Evolutionary conservation across 2,113 vertebrate genomes (phyloP), one percentile per base, ranked within the genome.

Genomic region (Centropus bengalensis): DNA sequence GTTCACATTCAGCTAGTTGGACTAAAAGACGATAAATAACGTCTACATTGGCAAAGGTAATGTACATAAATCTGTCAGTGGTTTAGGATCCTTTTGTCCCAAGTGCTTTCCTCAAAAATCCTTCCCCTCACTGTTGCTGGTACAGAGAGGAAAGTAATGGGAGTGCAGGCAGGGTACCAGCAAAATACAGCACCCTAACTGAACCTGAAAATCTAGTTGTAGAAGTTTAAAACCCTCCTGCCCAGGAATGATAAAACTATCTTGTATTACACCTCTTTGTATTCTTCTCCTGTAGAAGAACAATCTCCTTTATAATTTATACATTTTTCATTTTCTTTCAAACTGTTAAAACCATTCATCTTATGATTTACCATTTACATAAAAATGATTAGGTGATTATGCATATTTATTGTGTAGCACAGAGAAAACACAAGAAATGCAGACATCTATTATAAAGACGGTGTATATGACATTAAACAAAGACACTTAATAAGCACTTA

Each of bases 301-400:
- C 12, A 40, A 86, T 27, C 49, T 64, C 28, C 42, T 85, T 91
- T 36, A 91, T 51, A 75, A 71, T 77, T 76, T 18, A 82, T 11
- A 10, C 28, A 26, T 23, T 64, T 91, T 76, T 58, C n/a, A 69
- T 84, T 83, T 78, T 90, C 76, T 88, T 95, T 66, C 66, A 76
- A 73, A 59, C 36, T 32, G 36, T 59, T 73, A 63, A 78, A 86
- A 19, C 17, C 13, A 81, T 80, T 89, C 36, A 82, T 51, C 59
- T 62, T 66, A 55, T 58, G 32, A 84, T 93, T 88, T 89, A 92
- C 63, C 33, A 74, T 76, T 78, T 70, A 67, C 45, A 69, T 28
- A 81, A 78, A 83, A 88, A 88, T 38, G 6, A 93, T 91, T 66
- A 91, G 36, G 38, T 73, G 36, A 79, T 89, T 67, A 94, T 54